These are phyloP conservation scores for Strigamia maritima DNA, from an alignment of 2,888 invertebrate species.

Conservation along the genomic window DNA sequence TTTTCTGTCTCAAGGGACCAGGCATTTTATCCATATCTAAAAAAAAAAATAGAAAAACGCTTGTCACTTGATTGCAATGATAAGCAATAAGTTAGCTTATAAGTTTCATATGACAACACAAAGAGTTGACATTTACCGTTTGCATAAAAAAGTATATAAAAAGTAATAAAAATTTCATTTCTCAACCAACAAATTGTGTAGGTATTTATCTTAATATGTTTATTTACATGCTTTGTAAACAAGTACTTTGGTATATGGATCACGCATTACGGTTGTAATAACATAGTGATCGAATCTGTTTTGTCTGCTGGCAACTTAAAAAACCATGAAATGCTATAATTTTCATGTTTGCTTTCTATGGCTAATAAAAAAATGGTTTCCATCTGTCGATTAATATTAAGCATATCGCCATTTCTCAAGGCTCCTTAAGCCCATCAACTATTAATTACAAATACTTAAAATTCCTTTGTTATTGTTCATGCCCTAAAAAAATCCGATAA, in stretches of 20 bases:
- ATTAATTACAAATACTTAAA: background rate
- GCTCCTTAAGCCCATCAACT: background rate
- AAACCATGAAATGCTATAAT: background rate
- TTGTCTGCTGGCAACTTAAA: slow-evolving; percentile 17
- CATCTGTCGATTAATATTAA: background rate
- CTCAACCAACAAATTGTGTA: background rate
- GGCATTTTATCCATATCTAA: background rate
- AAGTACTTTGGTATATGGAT: background rate
- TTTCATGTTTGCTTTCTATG: background rate
- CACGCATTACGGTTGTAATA: background rate
- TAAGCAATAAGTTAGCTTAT: slow-evolving; percentile 1
- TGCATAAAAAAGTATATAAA: background rate
- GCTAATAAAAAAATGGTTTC: background rate
- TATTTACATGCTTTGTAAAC: background rate
- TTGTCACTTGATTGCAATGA: slow-evolving; percentile 23
- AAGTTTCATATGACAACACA: slow-evolving; percentile 1
- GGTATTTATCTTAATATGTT: background rate
- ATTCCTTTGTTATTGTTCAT: too few relatives aligned
- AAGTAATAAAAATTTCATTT: slow-evolving; percentile 1
- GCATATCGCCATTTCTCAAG: background rate
- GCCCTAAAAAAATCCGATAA: too few relatives aligned
- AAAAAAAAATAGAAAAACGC: slow-evolving; percentile 7
- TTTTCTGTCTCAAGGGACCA: background rate
- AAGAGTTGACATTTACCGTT: slow-evolving; percentile 16
- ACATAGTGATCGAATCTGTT: background rate